Evolutionary conservation across 1,140 invertebrate genomes (phyloP).

Genomic region (Elysia chlorotica): DNA sequence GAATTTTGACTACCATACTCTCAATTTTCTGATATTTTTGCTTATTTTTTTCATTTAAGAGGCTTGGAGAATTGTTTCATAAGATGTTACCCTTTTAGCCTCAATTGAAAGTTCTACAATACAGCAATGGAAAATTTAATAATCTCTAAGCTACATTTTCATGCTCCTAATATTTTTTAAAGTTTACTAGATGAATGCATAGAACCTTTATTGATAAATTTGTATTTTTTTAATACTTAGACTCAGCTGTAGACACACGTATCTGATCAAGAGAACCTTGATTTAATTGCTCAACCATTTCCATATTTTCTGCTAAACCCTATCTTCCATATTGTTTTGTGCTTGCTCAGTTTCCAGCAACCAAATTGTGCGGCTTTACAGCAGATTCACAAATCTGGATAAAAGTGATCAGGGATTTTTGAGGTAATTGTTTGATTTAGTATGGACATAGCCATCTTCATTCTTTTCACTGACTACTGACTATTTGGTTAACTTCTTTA

Average conservation of each 20-base stretch:
- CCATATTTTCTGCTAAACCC: neutral
- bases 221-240: neutral
- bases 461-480: neutral
- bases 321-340: too few relatives aligned
- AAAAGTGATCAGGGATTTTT: constrained; percentile 94
- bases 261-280: neutral
- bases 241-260: too few relatives aligned
- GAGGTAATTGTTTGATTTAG: constrained; percentile 60
- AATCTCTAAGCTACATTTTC: too few relatives aligned
- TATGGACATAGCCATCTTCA: neutral
- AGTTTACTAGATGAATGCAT: too few relatives aligned
- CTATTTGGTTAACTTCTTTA: neutral
- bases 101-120: too few relatives aligned
- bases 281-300: neutral
- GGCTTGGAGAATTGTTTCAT: too few relatives aligned
- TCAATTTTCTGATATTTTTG: too few relatives aligned
- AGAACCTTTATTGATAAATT: neutral
- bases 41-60: too few relatives aligned
- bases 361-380: constrained; percentile 97
- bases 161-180: too few relatives aligned
- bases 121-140: too few relatives aligned
- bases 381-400: constrained; percentile 94
- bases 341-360: constrained; percentile 88
- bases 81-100: too few relatives aligned
- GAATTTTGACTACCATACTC: too few relatives aligned